Evolutionary conservation across 2,113 vertebrate species (phyloP).

Genomic region (Hydrochoerus hydrochaeris): DNA sequence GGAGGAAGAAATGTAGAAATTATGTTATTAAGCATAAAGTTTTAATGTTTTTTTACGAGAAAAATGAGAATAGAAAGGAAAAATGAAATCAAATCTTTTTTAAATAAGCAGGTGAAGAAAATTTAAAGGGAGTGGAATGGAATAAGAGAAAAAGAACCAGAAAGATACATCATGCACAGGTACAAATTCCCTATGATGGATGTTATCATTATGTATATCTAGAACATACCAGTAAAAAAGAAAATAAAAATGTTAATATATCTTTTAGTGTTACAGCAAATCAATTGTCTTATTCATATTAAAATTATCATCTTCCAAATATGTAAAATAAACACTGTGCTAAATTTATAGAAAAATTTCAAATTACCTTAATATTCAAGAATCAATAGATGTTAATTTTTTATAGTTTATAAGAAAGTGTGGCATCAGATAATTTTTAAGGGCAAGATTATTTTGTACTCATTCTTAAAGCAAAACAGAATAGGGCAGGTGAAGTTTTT

Average conservation of each 20-base stretch:
- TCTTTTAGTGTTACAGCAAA: conserved; percentile 42
- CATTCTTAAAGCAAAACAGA: background rate
- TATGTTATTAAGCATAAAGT: conserved; percentile 16
- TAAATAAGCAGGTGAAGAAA: background rate
- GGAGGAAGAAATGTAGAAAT: background rate
- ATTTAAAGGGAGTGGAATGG: background rate
- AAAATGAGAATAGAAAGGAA: background rate
- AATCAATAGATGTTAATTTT: background rate
- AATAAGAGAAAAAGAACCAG: background rate
- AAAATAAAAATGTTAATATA: background rate
- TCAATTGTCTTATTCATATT: conserved; percentile 3
- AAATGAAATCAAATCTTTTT: background rate
- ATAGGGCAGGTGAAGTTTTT: background rate
- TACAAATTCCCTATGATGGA: background rate
- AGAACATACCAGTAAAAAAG: background rate
- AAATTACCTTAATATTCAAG: background rate
- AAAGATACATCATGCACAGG: background rate
- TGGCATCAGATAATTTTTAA: background rate
- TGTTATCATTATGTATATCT: background rate
- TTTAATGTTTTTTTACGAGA: background rate
- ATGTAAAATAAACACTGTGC: background rate
- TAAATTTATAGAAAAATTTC: background rate
- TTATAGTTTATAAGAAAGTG: background rate
- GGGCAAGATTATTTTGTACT: background rate
- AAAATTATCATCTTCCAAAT: background rate